These are phyloP conservation scores for Ganaspis sp. DNA, from an alignment of 1,140 invertebrate species.

Conservation along the genomic window DNA sequence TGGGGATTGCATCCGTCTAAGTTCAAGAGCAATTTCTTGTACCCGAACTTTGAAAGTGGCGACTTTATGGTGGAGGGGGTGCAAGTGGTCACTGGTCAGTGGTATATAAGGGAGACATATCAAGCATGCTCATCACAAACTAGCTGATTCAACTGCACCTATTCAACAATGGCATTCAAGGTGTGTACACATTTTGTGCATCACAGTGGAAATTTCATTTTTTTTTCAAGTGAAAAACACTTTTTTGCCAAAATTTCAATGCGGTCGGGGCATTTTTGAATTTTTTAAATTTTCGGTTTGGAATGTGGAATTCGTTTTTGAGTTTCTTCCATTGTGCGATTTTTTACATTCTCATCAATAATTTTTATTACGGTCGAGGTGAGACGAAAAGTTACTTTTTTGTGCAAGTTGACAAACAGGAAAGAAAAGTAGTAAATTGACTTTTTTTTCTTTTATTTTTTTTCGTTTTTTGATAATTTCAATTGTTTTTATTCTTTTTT, in stretches of 20 bases:
- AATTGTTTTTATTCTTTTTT: too few relatives aligned
- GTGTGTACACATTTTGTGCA: constrained; percentile 50
- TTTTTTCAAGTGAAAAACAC: background rate
- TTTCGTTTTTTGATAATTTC: too few relatives aligned
- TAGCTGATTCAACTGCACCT: constrained; percentile 59
- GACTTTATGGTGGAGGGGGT: constrained; percentile 42
- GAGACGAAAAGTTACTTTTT: too few relatives aligned
- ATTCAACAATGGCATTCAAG: constrained; percentile 59
- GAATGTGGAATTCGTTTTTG: background rate
- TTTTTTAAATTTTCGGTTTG: background rate
- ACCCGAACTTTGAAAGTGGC: constrained; percentile 59
- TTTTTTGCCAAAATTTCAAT: background rate
- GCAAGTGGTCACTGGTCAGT: constrained; percentile 56
- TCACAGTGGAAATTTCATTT: background rate
- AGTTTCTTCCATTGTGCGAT: background rate
- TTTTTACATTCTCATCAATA: background rate
- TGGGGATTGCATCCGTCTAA: constrained; percentile 59
- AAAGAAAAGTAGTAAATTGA: too few relatives aligned
- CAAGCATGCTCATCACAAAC: constrained; percentile 59
- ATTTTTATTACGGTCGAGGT: too few relatives aligned
- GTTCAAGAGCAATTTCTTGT: constrained; percentile 61
- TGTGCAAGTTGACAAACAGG: too few relatives aligned
- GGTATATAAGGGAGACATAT: constrained; percentile 60
- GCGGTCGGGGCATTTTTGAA: background rate
- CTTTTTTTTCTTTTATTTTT: too few relatives aligned